These are phyloP conservation scores for Odontomachus brunneus DNA, from an alignment of 1,140 invertebrate species.

Conservation along the genomic window DNA sequence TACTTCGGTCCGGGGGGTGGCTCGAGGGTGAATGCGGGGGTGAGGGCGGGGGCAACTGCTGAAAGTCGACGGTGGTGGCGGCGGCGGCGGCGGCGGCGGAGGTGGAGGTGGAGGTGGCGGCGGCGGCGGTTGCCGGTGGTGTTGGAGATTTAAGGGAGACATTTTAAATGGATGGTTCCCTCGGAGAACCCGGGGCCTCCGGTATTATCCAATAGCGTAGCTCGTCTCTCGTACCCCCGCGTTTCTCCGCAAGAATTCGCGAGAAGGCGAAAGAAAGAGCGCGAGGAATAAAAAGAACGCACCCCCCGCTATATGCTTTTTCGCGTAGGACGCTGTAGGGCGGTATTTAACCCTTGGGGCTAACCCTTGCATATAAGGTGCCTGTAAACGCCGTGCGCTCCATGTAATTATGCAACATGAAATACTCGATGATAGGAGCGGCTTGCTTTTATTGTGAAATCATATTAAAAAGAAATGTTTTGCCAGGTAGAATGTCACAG, in stretches of 20 bases:
- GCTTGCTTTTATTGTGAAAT: too few species aligned
- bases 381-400: conserved; percentile 7
- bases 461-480: too few species aligned
- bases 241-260: conserved; percentile 72
- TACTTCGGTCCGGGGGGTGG: conserved; percentile 59
- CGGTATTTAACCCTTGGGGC: conserved; percentile 44
- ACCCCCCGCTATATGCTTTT: conserved; percentile 24
- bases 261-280: conserved; percentile 56
- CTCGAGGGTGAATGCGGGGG: conserved; percentile 58
- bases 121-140: conserved; percentile 74
- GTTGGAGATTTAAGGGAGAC: conserved; percentile 79
- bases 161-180: conserved; percentile 79
- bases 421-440: neutral
- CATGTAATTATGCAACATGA: conserved; percentile 16
- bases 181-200: conserved; percentile 67
- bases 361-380: conserved; percentile 23
- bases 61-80: conserved; percentile 75
- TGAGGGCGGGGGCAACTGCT: conserved; percentile 74
- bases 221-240: conserved; percentile 65
- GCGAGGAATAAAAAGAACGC: conserved; percentile 43
- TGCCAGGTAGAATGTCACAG: too few species aligned
- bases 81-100: conserved; percentile 54
- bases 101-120: conserved; percentile 56
- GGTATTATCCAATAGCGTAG: conserved; percentile 75
- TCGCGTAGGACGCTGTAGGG: conserved; percentile 23